phyloP scores from a whole-genome alignment of 1,140 invertebrate genomes.

The Monochamus saltuarius region DNA sequence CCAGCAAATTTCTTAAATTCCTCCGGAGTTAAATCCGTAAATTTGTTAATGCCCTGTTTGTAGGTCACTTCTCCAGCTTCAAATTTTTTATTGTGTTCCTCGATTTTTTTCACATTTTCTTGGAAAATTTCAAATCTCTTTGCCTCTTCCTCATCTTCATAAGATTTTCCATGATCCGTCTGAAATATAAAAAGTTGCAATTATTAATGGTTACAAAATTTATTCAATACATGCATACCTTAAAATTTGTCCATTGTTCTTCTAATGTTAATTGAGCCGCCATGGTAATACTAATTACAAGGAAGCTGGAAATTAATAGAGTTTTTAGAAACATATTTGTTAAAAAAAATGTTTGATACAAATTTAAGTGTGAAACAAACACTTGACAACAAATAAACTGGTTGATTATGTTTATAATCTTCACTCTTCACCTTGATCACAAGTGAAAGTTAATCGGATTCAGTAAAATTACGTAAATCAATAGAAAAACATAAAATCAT shows the following conservation, averaged over 20 bases:
- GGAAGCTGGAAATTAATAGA: too few species aligned
- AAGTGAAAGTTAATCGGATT: too few species aligned
- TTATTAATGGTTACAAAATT: neutral
- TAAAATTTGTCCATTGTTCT: constrained; percentile 14
- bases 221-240: neutral
- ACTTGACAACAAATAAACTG: too few species aligned
- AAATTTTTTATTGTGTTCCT: constrained; percentile 18
- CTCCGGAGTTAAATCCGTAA: constrained; percentile 11
- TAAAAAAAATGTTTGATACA: too few species aligned
- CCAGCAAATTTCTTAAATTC: constrained; percentile 10
- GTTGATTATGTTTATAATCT: too few species aligned
- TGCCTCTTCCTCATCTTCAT: constrained; percentile 13
- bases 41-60: constrained; percentile 12
- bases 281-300: neutral
- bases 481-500: too few species aligned
- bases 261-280: constrained; percentile 6
- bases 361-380: too few species aligned
- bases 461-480: too few species aligned
- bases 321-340: too few species aligned
- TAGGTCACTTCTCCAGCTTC: constrained; percentile 13
- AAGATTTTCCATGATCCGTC: constrained; percentile 8
- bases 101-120: constrained; percentile 17
- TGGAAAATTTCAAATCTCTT: constrained; percentile 17
- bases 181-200: constrained; percentile 5
- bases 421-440: too few species aligned